Evolutionary conservation across 2,797 vertebrate genomes (phyloP).

Genomic region (Sorex maritimensis): DNA sequence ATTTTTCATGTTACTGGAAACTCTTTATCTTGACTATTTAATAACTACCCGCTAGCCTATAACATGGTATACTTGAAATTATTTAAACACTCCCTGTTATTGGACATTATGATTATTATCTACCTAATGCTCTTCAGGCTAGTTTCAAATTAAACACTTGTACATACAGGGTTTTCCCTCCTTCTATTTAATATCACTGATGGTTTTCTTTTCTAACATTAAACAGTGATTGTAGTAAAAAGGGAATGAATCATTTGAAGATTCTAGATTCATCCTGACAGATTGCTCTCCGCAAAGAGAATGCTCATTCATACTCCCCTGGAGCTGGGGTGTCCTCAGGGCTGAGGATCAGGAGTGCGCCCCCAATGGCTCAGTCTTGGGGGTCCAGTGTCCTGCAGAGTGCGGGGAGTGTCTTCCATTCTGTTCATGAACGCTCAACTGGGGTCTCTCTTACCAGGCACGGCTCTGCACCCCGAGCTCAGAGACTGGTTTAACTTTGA

Average conservation of each 20-base stretch:
- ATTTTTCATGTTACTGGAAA: not conserved
- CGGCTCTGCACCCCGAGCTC: not conserved
- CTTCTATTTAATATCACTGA: constrained; percentile 44
- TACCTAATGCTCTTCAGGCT: constrained; percentile 42
- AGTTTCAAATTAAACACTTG: constrained; percentile 40
- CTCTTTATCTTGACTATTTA: constrained; percentile 31
- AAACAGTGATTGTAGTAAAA: not conserved
- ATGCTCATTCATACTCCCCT: not conserved
- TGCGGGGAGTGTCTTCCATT: not conserved
- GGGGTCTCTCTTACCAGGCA: not conserved
- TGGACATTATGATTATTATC: constrained; percentile 41
- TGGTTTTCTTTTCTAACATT: constrained; percentile 58
- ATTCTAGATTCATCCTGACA: not conserved
- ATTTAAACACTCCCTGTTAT: not conserved
- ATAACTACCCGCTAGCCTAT: not conserved
- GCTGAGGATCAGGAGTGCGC: not conserved
- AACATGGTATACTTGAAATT: not conserved
- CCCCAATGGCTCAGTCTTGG: not conserved
- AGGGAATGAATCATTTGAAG: not conserved
- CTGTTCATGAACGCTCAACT: not conserved
- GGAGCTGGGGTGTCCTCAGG: no score
- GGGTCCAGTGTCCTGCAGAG: not conserved
- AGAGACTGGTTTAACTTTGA: not conserved
- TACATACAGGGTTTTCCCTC: not conserved
- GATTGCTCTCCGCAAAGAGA: not conserved